A percentile compares a stretch with the other conserved stretches of the same genome.
These are phyloP conservation scores for Zootermopsis nevadensis DNA, from an alignment of 2,888 invertebrate species.

Conservation along the genomic window DNA sequence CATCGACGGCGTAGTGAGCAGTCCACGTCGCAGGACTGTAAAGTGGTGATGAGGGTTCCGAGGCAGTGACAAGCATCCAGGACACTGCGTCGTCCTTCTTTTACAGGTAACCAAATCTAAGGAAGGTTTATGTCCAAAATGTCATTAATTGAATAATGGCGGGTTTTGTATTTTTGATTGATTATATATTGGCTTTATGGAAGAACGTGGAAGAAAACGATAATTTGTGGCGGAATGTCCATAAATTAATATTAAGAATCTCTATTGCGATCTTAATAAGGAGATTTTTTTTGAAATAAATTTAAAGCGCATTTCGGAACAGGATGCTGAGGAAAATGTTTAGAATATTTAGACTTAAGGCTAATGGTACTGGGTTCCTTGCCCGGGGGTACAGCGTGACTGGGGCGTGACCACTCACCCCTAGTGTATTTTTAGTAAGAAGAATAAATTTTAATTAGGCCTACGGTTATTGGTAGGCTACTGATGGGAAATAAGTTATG, in stretches of 20 bases:
- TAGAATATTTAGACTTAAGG: too few relatives aligned
- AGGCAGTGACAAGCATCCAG: neutral
- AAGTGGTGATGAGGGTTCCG: conserved; percentile 46
- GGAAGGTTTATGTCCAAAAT: neutral
- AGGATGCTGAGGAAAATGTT: too few relatives aligned
- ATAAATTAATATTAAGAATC: neutral
- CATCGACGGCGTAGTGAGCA: conserved; percentile 54
- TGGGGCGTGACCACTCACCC: too few relatives aligned
- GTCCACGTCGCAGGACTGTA: conserved; percentile 46
- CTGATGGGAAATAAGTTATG: too few relatives aligned
- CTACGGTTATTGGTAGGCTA: too few relatives aligned
- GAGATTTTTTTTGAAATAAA: too few relatives aligned
- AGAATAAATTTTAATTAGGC: too few relatives aligned
- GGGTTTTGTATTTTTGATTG: neutral
- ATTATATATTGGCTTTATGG: neutral
- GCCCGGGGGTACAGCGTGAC: too few relatives aligned
- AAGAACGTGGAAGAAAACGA: neutral
- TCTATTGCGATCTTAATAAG: too few relatives aligned
- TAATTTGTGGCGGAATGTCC: neutral
- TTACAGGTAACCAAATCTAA: neutral
- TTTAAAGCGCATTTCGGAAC: too few relatives aligned
- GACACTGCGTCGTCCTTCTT: neutral
- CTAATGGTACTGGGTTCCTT: too few relatives aligned
- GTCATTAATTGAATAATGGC: neutral
- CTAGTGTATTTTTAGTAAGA: too few relatives aligned